A percentile compares a stretch with the other conserved stretches of the same genome.
phyloP scores from a whole-genome alignment of 2,888 invertebrate species.

The Adela reaumurella region DNA sequence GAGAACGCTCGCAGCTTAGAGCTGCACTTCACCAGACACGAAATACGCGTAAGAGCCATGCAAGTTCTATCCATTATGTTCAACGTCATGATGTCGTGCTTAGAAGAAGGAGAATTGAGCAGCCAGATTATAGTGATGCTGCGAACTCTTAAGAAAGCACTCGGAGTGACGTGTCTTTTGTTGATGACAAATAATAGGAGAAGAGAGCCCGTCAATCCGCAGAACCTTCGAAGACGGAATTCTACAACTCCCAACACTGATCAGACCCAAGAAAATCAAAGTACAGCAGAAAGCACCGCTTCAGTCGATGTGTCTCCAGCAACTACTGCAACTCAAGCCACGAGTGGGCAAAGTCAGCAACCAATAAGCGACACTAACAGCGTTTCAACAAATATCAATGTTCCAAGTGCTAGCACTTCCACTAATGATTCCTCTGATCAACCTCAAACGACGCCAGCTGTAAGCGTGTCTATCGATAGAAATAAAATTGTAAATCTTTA shows the following conservation, averaged over 20 bases:
- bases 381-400: too few relatives aligned
- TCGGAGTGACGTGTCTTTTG: constrained; percentile 45
- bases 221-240: background rate
- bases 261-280: too few relatives aligned
- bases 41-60: constrained; percentile 49
- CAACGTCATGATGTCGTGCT: constrained; percentile 52
- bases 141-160: constrained; percentile 39
- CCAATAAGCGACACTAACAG: too few relatives aligned
- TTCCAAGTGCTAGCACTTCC: too few relatives aligned
- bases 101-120: constrained; percentile 43
- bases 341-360: too few relatives aligned
- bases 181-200: constrained; percentile 33
- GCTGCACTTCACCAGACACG: constrained; percentile 41
- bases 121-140: constrained; percentile 44
- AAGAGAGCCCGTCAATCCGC: background rate
- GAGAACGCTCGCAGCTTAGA: constrained; percentile 34
- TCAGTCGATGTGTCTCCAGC: too few relatives aligned
- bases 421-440: too few relatives aligned
- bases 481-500: too few relatives aligned
- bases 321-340: too few relatives aligned
- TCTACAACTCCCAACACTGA: background rate
- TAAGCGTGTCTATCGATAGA: too few relatives aligned
- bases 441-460: too few relatives aligned
- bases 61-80: constrained; percentile 50
- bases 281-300: too few relatives aligned